phyloP scores from a whole-genome alignment of 2,797 vertebrate species.

The Pseudotriccus pelzelni region DNA sequence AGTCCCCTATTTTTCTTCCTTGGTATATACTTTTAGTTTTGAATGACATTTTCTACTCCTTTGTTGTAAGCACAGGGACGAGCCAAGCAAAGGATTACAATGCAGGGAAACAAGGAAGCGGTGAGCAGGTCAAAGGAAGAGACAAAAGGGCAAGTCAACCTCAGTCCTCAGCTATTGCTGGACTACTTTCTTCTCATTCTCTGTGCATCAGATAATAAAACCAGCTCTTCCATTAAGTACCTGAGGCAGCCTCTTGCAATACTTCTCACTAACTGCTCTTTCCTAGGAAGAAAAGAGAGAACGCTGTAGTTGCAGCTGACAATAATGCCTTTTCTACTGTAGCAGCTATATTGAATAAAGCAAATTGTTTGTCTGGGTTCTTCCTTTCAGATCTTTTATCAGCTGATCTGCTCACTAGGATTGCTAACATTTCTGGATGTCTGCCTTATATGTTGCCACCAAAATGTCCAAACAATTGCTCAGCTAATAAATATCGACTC shows the following conservation, averaged over 20 bases:
- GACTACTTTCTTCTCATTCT: not conserved
- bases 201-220: not conserved
- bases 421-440: conserved; percentile 85
- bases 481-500: conserved; percentile 82
- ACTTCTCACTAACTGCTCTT: not conserved
- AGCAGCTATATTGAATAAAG: not conserved
- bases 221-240: not conserved
- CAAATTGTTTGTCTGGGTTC: not conserved
- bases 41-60: not conserved
- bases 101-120: not conserved
- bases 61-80: not conserved
- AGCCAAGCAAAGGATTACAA: not conserved
- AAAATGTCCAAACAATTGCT: conserved; percentile 75
- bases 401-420: conserved; percentile 71
- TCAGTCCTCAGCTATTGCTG: not conserved
- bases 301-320: not conserved
- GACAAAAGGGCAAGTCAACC: not conserved
- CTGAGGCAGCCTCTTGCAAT: not conserved
- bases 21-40: not conserved
- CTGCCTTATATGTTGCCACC: conserved; percentile 71
- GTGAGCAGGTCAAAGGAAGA: not conserved
- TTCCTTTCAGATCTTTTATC: conserved; percentile 77
- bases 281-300: not conserved
- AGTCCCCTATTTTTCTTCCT: not conserved
- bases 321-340: not conserved